These are phyloP conservation scores for Pseudopodoces humilis DNA, from an alignment of 2,113 vertebrate species.

Conservation along the genomic window DNA sequence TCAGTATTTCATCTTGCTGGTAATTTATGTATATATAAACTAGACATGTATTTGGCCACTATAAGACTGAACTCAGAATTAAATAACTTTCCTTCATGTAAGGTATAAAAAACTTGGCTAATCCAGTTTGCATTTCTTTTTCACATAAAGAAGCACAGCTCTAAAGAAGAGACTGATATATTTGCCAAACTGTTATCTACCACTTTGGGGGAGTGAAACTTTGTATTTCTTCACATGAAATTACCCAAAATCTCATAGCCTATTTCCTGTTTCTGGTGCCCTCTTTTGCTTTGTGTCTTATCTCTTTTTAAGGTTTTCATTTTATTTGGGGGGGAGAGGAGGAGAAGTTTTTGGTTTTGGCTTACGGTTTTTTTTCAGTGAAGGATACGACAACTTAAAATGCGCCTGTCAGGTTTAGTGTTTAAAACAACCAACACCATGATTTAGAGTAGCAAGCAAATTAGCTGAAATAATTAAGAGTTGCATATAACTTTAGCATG, in stretches of 20 bases:
- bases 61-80: neutral
- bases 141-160: neutral
- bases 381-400: neutral
- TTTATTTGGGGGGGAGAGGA: accelerated
- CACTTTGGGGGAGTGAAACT: neutral
- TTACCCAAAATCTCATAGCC: neutral
- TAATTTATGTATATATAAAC: neutral
- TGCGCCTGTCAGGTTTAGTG: neutral
- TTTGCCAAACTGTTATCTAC: neutral
- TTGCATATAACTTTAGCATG: neutral
- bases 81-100: neutral
- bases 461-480: neutral
- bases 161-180: neutral
- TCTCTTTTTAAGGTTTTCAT: neutral
- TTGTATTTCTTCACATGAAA: neutral
- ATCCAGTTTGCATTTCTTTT: neutral
- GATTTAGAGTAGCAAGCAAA: neutral
- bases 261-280: neutral
- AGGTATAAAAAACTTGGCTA: neutral
- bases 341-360: neutral
- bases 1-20: neutral
- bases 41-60: neutral
- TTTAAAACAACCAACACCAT: neutral
- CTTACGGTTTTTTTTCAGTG: accelerated
- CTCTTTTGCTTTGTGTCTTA: neutral